Conservation (phyloP, 2,113 vertebrate genomes). For the Calyptommatus sinebrachiatus region DNA sequence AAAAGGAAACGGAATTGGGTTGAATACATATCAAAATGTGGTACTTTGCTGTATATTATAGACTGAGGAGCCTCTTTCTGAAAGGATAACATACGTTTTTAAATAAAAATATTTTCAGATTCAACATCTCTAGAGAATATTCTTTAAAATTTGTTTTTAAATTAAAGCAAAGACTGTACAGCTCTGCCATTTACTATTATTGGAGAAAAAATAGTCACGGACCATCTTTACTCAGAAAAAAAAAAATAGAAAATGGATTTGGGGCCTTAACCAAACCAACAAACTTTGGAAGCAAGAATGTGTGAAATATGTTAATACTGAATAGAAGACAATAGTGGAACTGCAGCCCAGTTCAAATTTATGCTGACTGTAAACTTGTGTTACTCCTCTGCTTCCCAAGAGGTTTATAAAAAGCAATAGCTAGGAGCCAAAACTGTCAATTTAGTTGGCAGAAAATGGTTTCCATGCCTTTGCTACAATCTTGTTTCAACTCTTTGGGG, state of each 20-base stretch:
- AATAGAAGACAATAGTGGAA: background rate
- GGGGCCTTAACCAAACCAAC: background rate
- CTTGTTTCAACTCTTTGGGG: background rate
- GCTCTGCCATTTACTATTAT: background rate
- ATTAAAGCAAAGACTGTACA: background rate
- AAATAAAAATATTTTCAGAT: background rate
- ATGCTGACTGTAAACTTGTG: background rate
- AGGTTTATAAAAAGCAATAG: background rate
- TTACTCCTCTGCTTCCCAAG: background rate
- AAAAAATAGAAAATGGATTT: background rate
- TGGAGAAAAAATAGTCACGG: background rate
- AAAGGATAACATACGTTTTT: background rate
- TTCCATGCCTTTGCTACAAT: background rate
- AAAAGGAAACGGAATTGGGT: slow-evolving; percentile 6
- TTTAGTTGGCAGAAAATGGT: background rate
- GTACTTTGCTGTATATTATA: background rate
- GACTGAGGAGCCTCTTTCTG: background rate
- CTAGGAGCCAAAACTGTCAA: too few species aligned
- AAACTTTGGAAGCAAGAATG: background rate
- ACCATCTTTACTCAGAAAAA: background rate
- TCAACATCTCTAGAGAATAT: background rate
- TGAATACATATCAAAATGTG: slow-evolving; percentile 14
- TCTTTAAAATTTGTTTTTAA: background rate
- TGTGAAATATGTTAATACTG: background rate
- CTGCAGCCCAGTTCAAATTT: background rate